phyloP scores from a whole-genome alignment of 2,113 vertebrate genomes.

The Platysternon megacephalum region DNA sequence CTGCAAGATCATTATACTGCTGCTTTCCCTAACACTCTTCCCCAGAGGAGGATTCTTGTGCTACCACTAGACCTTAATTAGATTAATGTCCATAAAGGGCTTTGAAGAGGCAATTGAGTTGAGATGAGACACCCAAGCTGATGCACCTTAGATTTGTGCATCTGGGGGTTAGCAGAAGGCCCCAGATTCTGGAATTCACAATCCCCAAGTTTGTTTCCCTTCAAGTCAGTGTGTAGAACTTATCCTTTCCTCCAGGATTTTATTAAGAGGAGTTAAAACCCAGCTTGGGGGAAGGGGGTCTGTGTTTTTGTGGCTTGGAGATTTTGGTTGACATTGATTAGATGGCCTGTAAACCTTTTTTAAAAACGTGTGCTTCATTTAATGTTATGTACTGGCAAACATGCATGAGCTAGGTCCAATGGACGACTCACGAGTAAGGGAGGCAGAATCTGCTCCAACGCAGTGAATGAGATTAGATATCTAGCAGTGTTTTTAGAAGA shows the following conservation, averaged over 20 bases:
- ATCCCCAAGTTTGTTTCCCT: neutral
- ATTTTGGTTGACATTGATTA: too few relatives aligned
- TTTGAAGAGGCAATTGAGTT: neutral
- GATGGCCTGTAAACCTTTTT: too few relatives aligned
- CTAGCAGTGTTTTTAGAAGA: neutral
- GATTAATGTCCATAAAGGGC: neutral
- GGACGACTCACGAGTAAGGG: accelerated
- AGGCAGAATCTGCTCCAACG: neutral
- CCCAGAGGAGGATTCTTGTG: neutral
- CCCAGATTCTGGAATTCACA: neutral
- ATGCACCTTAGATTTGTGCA: neutral
- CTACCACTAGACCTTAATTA: neutral
- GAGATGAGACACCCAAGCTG: neutral
- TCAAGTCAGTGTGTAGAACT: neutral
- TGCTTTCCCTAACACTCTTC: neutral
- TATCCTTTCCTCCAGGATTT: conserved; percentile 15
- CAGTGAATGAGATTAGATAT: neutral
- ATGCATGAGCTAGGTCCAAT: neutral
- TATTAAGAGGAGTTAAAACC: conserved; percentile 48
- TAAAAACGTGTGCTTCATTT: too few relatives aligned
- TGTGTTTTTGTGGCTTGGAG: neutral
- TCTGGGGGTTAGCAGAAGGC: neutral
- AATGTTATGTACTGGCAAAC: too few relatives aligned
- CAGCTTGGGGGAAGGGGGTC: neutral
- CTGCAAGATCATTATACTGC: neutral